Evolutionary conservation across 1,140 invertebrate species (phyloP).

Genomic region (Drosophila ambigua): DNA sequence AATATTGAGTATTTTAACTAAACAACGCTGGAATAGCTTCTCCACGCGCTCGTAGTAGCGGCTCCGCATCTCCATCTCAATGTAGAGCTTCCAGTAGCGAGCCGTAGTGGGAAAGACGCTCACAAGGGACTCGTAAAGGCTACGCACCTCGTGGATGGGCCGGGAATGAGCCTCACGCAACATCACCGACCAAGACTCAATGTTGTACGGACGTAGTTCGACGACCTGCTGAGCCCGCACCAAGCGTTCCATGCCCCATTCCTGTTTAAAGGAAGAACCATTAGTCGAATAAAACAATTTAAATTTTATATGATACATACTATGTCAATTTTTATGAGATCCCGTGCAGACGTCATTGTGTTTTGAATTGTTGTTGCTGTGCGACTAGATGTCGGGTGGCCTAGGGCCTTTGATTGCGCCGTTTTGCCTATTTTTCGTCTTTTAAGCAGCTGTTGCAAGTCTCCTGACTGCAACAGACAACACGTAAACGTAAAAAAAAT

Average conservation of each 20-base stretch:
- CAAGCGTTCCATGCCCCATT: slow-evolving; percentile 94
- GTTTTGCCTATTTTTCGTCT: slow-evolving; percentile 5
- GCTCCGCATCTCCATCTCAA: slow-evolving; percentile 99
- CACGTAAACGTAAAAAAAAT: too few species aligned
- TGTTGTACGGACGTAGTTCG: slow-evolving; percentile 94
- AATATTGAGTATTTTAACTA: slow-evolving; percentile 99
- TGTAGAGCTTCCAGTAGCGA: slow-evolving; percentile 99
- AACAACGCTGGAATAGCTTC: slow-evolving; percentile 98
- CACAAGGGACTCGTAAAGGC: slow-evolving; percentile 97
- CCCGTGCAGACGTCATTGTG: slow-evolving; percentile 68
- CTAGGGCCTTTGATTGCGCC: slow-evolving; percentile 1
- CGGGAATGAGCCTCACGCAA: slow-evolving; percentile 96
- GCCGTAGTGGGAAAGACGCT: slow-evolving; percentile 97
- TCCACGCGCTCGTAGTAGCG: slow-evolving; percentile 98
- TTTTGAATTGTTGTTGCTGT: slow-evolving; percentile 27
- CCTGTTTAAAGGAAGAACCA: slow-evolving; percentile 84
- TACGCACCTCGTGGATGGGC: slow-evolving; percentile 94
- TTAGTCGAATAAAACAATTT: neutral
- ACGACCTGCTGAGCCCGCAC: slow-evolving; percentile 91
- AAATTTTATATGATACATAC: slow-evolving; percentile 50
- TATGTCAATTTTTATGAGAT: slow-evolving; percentile 83
- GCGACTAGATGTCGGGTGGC: too few species aligned
- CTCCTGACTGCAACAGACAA: too few species aligned
- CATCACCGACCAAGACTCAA: slow-evolving; percentile 98
- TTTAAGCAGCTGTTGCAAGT: too few species aligned